A percentile compares a stretch with the other conserved stretches of the same genome.
phyloP scores from a whole-genome alignment of 2,113 vertebrate genomes.

The Megalops atlanticus region DNA sequence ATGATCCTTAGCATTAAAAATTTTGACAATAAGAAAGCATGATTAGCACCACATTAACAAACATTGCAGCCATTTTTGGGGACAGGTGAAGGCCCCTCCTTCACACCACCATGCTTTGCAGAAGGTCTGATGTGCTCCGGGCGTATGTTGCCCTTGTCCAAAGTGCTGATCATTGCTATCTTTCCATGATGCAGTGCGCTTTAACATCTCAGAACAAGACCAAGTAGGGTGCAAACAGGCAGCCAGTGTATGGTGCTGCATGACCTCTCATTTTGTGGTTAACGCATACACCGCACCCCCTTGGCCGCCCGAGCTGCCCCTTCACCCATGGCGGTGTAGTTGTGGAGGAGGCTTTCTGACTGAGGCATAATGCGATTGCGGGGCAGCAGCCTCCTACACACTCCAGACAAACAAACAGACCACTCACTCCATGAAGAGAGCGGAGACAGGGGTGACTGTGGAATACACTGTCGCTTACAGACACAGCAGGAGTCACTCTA shows the following conservation, averaged over 20 bases:
- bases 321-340: not conserved
- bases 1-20: too few species aligned
- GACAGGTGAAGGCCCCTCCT: too few species aligned
- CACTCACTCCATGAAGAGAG: not conserved
- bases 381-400: not conserved
- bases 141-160: too few species aligned
- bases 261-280: not conserved
- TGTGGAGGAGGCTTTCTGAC: not conserved
- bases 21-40: too few species aligned
- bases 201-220: not conserved
- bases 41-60: too few species aligned
- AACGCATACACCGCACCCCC: not conserved
- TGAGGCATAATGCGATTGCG: not conserved
- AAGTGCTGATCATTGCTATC: too few species aligned
- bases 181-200: not conserved
- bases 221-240: not conserved
- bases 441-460: not conserved
- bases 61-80: too few species aligned
- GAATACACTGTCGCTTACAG: not conserved
- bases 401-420: not conserved
- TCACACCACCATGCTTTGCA: too few species aligned
- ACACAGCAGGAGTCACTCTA: not conserved
- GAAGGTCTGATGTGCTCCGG: too few species aligned
- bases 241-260: not conserved
- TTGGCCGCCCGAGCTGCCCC: too few species aligned